These are phyloP conservation scores for Drosophila neutralis DNA, from an alignment of 2,888 invertebrate genomes.

Conservation along the genomic window DNA sequence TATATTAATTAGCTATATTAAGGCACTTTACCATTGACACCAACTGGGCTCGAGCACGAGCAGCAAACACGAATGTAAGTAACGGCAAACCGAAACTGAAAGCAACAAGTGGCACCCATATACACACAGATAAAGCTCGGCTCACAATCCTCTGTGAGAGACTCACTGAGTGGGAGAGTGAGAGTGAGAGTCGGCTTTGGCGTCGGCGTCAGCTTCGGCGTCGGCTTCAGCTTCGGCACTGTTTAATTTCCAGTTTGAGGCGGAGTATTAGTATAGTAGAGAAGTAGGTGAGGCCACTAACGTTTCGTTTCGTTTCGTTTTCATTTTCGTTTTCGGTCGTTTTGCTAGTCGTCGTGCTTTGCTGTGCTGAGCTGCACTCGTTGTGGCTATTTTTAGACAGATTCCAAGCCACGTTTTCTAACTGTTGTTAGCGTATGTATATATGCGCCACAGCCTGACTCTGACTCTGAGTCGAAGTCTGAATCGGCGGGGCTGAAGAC, in stretches of 20 bases:
- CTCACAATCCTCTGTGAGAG: constrained; percentile 35
- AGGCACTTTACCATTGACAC: constrained; percentile 57
- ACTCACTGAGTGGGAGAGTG: constrained; percentile 40
- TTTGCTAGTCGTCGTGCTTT: constrained; percentile 38
- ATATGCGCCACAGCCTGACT: neutral
- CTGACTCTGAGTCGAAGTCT: constrained; percentile 14
- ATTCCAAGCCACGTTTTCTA: constrained; percentile 83
- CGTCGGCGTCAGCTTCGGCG: constrained; percentile 25
- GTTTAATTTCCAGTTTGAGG: constrained; percentile 52
- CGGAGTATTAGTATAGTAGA: constrained; percentile 31
- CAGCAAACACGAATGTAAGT: constrained; percentile 14
- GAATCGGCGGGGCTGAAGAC: constrained; percentile 55
- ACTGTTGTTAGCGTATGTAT: constrained; percentile 81
- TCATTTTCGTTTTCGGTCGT: constrained; percentile 59
- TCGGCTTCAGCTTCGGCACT: constrained; percentile 25
- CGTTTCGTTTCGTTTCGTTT: constrained; percentile 61
- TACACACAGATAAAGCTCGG: constrained; percentile 25
- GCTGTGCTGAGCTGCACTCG: constrained; percentile 64
- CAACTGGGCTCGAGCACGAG: constrained; percentile 46
- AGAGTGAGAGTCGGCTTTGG: constrained; percentile 52
- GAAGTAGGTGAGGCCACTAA: constrained; percentile 68
- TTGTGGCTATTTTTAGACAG: constrained; percentile 83
- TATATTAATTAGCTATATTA: constrained; percentile 29
- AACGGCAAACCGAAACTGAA: constrained; percentile 31
- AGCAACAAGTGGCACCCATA: constrained; percentile 54